Evolutionary conservation across 1,140 invertebrate species (phyloP).

Genomic region (Calliopsis andreniformis): DNA sequence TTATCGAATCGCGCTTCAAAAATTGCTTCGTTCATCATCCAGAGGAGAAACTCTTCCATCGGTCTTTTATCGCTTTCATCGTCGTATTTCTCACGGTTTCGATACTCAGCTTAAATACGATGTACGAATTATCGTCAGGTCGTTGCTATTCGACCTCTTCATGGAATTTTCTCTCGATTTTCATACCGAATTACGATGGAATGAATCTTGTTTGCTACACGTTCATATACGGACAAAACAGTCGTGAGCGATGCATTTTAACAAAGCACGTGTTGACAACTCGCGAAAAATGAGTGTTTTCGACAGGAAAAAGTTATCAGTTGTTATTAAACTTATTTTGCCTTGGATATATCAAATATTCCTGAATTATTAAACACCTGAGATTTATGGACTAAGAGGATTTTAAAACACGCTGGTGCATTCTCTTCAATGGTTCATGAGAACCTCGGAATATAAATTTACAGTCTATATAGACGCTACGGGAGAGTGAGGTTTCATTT

Average conservation of each 20-base stretch:
- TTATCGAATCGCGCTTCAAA: conserved; percentile 30
- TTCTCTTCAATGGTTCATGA: too few relatives aligned
- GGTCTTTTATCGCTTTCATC: conserved; percentile 24
- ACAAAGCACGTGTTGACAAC: conserved; percentile 32
- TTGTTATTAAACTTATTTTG: conserved; percentile 38
- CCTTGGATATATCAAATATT: too few relatives aligned
- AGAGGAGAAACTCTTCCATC: conserved; percentile 21
- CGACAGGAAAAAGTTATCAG: conserved; percentile 16
- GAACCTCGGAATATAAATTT: too few relatives aligned
- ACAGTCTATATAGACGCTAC: too few relatives aligned
- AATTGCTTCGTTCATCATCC: conserved; percentile 36
- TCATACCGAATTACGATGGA: conserved; percentile 9
- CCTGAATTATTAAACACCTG: too few relatives aligned
- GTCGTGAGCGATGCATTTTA: neutral
- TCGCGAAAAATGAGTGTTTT: conserved; percentile 15
- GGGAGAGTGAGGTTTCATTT: too few relatives aligned
- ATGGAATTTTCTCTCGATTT: conserved; percentile 30
- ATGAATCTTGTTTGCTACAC: conserved; percentile 38
- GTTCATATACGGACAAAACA: conserved; percentile 38
- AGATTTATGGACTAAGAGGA: too few relatives aligned
- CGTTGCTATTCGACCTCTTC: neutral
- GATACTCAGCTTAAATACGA: neutral
- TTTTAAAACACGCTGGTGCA: too few relatives aligned
- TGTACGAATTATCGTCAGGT: conserved; percentile 20
- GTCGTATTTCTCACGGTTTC: conserved; percentile 20